phyloP scores from a whole-genome alignment of 1,140 invertebrate species.

The Tribolium madens region DNA sequence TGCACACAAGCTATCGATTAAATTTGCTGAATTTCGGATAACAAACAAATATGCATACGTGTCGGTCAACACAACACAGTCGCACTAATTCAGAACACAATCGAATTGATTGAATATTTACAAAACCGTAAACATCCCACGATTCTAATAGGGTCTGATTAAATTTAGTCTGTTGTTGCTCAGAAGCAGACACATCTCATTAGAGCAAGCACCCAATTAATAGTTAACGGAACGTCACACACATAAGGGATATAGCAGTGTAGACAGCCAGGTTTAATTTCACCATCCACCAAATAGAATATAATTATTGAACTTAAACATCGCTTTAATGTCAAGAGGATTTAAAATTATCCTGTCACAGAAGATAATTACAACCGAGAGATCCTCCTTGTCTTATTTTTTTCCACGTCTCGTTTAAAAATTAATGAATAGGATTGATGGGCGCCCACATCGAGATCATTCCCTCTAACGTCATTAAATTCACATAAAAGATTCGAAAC shows the following conservation, averaged over 20 bases:
- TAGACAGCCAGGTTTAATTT: slow-evolving; percentile 25
- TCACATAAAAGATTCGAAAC: slow-evolving; percentile 37
- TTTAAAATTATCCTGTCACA: slow-evolving; percentile 7
- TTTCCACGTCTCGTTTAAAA: slow-evolving; percentile 19
- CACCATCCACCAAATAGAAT: slow-evolving; percentile 8
- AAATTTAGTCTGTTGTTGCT: slow-evolving; percentile 31
- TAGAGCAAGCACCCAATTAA: slow-evolving; percentile 37
- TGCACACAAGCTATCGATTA: neutral
- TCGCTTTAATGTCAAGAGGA: neutral
- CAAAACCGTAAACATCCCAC: slow-evolving; percentile 36
- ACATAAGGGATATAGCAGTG: slow-evolving; percentile 6
- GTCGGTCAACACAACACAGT: slow-evolving; percentile 3
- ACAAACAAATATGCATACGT: slow-evolving; percentile 2
- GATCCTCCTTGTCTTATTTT: slow-evolving; percentile 3
- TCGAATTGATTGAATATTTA: slow-evolving; percentile 37
- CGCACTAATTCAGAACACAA: slow-evolving; percentile 19
- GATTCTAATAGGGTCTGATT: slow-evolving; percentile 22
- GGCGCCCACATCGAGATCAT: slow-evolving; percentile 14
- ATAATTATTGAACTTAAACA: neutral
- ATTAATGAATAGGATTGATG: slow-evolving; percentile 34
- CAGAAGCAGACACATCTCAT: slow-evolving; percentile 33
- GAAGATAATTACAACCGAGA: neutral
- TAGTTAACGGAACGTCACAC: slow-evolving; percentile 38
- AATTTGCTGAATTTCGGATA: slow-evolving; percentile 20
- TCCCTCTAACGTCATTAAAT: slow-evolving; percentile 26